A percentile compares a stretch with the other conserved stretches of the same genome.
Evolutionary conservation across 2,113 vertebrate species (phyloP).

Genomic region (Carollia perspicillata): DNA sequence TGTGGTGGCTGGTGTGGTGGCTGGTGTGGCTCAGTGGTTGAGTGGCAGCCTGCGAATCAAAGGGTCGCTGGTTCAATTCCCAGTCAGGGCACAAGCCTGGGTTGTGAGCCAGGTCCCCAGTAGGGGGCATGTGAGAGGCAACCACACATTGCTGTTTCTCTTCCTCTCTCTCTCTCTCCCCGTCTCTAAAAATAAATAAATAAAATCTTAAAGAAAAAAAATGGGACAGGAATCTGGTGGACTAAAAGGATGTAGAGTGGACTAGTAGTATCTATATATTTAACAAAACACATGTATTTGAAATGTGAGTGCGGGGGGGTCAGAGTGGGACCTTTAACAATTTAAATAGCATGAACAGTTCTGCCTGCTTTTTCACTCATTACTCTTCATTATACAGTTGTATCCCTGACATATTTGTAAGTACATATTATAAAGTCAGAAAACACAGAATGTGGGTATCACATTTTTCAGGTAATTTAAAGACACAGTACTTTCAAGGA

Average conservation of each 20-base stretch:
- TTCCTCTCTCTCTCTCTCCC: too few relatives aligned
- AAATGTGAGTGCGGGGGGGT: not conserved
- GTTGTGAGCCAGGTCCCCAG: too few relatives aligned
- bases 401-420: not conserved
- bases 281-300: not conserved
- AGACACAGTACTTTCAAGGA: not conserved
- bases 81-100: too few relatives aligned
- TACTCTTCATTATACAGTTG: not conserved
- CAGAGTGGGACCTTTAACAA: not conserved
- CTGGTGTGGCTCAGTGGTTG: too few relatives aligned
- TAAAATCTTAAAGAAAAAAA: too few relatives aligned
- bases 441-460: not conserved
- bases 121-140: too few relatives aligned
- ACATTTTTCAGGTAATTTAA: not conserved
- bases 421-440: not conserved
- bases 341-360: slow-evolving; percentile 7
- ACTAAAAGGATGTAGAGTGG: not conserved
- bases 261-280: not conserved
- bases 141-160: too few relatives aligned
- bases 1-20: too few relatives aligned
- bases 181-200: too few relatives aligned
- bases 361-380: slow-evolving; percentile 27
- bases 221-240: not conserved
- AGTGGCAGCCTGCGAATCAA: too few relatives aligned
- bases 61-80: too few relatives aligned